Evolutionary conservation across 2,797 vertebrate species (phyloP).

Genomic region (Benthosema pterotum): DNA sequence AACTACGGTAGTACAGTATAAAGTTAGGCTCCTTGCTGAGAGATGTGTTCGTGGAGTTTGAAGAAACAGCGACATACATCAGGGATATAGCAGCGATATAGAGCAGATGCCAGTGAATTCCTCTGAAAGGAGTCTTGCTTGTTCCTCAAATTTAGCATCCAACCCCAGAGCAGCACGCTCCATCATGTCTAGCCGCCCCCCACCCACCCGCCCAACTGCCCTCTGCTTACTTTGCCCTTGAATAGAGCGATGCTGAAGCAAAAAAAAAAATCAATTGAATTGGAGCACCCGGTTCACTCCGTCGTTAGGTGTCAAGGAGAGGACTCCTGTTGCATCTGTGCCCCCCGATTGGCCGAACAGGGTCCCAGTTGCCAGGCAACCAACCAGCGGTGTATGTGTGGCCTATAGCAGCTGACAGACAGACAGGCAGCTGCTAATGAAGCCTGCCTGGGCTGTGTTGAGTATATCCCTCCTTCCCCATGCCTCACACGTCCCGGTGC

Average conservation of each 20-base stretch:
- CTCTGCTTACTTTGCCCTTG: slow-evolving; percentile 39
- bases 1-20: slow-evolving; percentile 18
- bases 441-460: slow-evolving; percentile 37
- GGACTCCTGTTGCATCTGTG: slow-evolving; percentile 70
- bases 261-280: slow-evolving; percentile 62
- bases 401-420: slow-evolving; percentile 64
- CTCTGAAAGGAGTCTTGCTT: slow-evolving; percentile 4
- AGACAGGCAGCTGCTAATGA: slow-evolving; percentile 79
- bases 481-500: slow-evolving; percentile 53
- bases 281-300: slow-evolving; percentile 52
- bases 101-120: background rate
- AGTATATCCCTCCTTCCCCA: slow-evolving; percentile 43
- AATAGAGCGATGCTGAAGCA: slow-evolving; percentile 38
- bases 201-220: background rate
- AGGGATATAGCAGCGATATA: background rate
- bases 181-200: fast-evolving
- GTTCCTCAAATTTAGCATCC: background rate
- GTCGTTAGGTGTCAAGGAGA: slow-evolving; percentile 65
- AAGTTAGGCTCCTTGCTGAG: background rate
- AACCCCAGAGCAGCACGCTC: background rate
- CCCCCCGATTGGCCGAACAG: slow-evolving; percentile 70
- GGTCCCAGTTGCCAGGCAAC: slow-evolving; percentile 83
- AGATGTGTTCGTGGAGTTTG: slow-evolving; percentile 18
- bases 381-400: slow-evolving; percentile 65
- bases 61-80: background rate